Percentiles rank a stretch among this genome's conserved stretches.
Conservation (phyloP, 2,113 vertebrate species). For the Limnothrissa miodon region DNA sequence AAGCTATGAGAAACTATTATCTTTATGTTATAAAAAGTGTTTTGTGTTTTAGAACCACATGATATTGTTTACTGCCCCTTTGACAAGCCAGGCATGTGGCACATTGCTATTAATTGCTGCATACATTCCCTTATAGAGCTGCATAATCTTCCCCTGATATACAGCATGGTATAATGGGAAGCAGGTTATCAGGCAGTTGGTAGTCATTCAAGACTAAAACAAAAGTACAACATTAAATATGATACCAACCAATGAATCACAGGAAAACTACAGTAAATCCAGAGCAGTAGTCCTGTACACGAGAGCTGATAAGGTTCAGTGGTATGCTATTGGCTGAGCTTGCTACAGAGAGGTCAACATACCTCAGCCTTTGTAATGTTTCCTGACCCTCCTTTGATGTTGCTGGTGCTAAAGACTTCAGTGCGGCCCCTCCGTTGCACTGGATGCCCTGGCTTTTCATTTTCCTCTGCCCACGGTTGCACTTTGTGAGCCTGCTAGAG, state of each 20-base stretch:
- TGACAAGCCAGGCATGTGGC: too few species aligned
- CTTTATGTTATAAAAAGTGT: too few species aligned
- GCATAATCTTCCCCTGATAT: too few species aligned
- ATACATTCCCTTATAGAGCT: too few species aligned
- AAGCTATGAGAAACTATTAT: too few species aligned
- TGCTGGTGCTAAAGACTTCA: constrained; percentile 37
- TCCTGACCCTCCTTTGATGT: constrained; percentile 52
- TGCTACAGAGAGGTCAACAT: neutral
- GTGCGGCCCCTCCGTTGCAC: constrained; percentile 23
- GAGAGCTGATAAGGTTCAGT: neutral
- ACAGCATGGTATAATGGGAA: too few species aligned
- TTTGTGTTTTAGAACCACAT: too few species aligned
- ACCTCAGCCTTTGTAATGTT: constrained; percentile 39
- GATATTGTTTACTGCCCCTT: too few species aligned
- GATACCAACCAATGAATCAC: neutral
- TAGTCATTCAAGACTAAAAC: too few species aligned
- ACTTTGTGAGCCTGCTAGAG: neutral
- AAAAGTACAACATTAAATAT: neutral
- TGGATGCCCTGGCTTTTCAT: neutral
- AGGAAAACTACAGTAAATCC: neutral
- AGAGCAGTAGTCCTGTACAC: neutral
- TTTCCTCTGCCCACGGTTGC: neutral
- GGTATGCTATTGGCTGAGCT: neutral
- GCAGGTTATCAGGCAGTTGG: too few species aligned
- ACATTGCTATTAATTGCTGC: too few species aligned